These are phyloP conservation scores for Polia nebulosa DNA, from an alignment of 2,888 invertebrate species.

Conservation along the genomic window DNA sequence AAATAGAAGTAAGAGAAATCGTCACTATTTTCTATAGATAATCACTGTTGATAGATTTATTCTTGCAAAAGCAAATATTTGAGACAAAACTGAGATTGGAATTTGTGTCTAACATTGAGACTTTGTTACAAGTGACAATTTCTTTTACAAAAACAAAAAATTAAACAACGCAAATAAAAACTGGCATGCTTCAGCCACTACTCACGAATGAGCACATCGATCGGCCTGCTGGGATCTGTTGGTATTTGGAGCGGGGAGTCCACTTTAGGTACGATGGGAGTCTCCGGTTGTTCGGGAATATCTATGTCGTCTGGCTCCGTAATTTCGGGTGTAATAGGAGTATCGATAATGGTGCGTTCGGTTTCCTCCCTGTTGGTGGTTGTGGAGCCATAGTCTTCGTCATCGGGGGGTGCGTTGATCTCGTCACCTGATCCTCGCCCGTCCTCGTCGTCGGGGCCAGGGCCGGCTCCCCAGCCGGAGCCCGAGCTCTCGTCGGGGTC, in stretches of 20 bases:
- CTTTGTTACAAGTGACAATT: conserved; percentile 35
- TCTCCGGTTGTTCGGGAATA: conserved; percentile 59
- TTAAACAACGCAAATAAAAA: conserved; percentile 82
- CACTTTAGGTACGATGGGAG: conserved; percentile 65
- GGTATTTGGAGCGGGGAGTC: conserved; percentile 75
- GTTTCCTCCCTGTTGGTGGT: conserved; percentile 65
- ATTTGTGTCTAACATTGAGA: conserved; percentile 9
- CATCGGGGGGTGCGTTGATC: conserved; percentile 80
- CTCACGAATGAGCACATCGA: conserved; percentile 89
- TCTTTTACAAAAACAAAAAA: conserved; percentile 70
- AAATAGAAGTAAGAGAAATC: conserved; percentile 39
- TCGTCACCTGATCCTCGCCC: conserved; percentile 87
- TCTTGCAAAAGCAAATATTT: background rate
- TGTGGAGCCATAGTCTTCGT: conserved; percentile 84
- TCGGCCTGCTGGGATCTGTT: conserved; percentile 70
- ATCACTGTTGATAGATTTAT: background rate
- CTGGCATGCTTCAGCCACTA: conserved; percentile 90
- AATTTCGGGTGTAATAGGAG: conserved; percentile 50
- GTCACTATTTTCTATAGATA: conserved; percentile 3
- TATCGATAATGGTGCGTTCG: conserved; percentile 51
- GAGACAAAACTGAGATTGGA: background rate
- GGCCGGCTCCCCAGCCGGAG: conserved; percentile 94
- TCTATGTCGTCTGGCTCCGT: conserved; percentile 59
- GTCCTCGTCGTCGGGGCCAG: conserved; percentile 95
- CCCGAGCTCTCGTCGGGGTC: conserved; percentile 96